A percentile compares a stretch with the other conserved stretches of the same genome.
phyloP scores from a whole-genome alignment of 2,113 vertebrate genomes.

The Canis aureus region DNA sequence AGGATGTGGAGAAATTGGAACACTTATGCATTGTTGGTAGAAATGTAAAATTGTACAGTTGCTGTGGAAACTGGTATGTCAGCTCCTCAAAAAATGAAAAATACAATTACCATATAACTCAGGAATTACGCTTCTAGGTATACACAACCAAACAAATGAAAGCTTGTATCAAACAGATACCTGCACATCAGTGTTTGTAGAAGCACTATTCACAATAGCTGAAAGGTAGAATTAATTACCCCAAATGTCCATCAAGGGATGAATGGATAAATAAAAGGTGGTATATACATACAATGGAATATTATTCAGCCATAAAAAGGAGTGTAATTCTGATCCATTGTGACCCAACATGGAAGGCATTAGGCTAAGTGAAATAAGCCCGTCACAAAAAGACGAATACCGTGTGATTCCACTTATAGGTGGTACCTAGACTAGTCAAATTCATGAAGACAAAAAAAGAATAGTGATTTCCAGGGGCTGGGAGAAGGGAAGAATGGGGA shows the following conservation, averaged over 20 bases:
- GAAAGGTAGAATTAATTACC: neutral
- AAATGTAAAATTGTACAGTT: neutral
- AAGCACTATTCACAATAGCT: neutral
- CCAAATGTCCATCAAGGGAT: neutral
- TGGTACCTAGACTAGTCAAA: neutral
- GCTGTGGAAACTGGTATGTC: neutral
- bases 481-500: neutral
- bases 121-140: neutral
- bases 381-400: neutral
- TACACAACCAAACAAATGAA: neutral
- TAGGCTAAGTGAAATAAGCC: neutral
- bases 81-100: neutral
- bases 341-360: neutral
- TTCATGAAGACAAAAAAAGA: neutral
- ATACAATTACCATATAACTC: neutral
- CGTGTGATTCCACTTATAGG: neutral
- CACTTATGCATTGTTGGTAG: neutral
- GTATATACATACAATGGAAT: neutral
- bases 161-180: neutral
- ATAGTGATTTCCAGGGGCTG: neutral
- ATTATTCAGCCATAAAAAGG: neutral
- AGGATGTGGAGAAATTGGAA: neutral
- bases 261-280: neutral
- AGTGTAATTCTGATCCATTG: neutral
- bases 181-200: neutral